Evolutionary conservation across 2,797 vertebrate genomes (phyloP), one percentile per base, ranked within the genome.

Genomic region (Coregonus ussuriensis): DNA sequence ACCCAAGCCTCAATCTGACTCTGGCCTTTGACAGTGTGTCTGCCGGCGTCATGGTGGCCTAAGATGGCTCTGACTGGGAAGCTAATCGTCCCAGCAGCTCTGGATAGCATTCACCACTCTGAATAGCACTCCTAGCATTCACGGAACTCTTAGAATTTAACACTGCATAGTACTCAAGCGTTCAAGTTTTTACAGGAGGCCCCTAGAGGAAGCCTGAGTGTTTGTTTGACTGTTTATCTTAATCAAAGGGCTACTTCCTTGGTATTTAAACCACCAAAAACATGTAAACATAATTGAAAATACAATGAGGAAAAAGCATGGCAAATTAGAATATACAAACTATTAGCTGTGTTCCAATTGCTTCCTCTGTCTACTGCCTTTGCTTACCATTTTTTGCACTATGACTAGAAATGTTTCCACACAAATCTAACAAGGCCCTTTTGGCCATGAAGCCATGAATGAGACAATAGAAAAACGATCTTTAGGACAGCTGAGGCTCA

Each of bases 21-120:
- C 65, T 80, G 70, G 74, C 76, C 62, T 76, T 82, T 62, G 74
- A 78, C 78, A 72, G 71, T 63, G 35, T 37, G 35, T 72, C 68
- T 76, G 63, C 41, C 35, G 78, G 56, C 16, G 59, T 76, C 73
- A 65, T 78, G 76, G 78, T 80, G 76, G 56, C 51, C 74, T 29
- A 7, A 37, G 71, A 80, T 78, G 66, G 59, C 63, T 77, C 75
- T 73, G 68, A 52, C 68, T 77, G 82, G 74, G 80, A 81, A 78
- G 77, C 81, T 80, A 82, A 84, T 82, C 71, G 53, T 6, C 53
- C 53, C 29, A 35, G 31, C 71, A 56, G 16, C 31, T 33, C 29
- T 11, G 31, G 29, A 67, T 67, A 18, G 66, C 31, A 18, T 33
- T 63, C 9, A 29, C 59, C 7, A 25, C 59, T 63, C 59, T 13